Percentiles rank a stretch among this genome's conserved stretches.
Conservation (phyloP, 2,888 invertebrate species). For the Electrophaes corylata region DNA sequence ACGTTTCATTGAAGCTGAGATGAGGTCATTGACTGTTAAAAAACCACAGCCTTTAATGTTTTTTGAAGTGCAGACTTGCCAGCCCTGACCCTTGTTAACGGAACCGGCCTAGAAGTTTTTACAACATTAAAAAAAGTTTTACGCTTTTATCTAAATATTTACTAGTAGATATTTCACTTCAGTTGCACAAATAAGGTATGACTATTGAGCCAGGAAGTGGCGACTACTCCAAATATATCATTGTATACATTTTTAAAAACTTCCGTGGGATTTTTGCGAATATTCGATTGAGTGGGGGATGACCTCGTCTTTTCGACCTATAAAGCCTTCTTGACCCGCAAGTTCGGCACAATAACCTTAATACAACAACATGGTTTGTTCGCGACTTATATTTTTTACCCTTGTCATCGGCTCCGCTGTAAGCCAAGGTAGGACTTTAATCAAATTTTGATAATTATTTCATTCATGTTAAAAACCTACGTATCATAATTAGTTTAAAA, state of each 20-base stretch:
- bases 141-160: no score
- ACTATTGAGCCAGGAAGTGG: conserved; percentile 26
- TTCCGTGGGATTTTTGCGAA: conserved; percentile 68
- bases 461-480: conserved; percentile 35
- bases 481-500: conserved; percentile 19
- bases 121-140: no score
- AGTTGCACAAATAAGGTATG: not conserved
- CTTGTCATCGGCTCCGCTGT: conserved; percentile 51
- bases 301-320: conserved; percentile 71
- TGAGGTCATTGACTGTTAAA: conserved; percentile 20
- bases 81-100: no score
- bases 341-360: conserved; percentile 59
- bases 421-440: conserved; percentile 63
- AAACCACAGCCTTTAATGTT: not conserved
- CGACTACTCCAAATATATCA: conserved; percentile 34
- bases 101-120: no score
- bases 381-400: conserved; percentile 46
- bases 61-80: not conserved
- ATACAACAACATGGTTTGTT: conserved; percentile 55
- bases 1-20: conserved; percentile 20
- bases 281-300: conserved; percentile 66
- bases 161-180: no score
- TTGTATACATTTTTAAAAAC: conserved; percentile 40
- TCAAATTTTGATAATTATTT: conserved; percentile 23
- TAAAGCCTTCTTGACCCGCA: conserved; percentile 66